Percentiles rank a stretch among this genome's conserved stretches.
Evolutionary conservation across 1,140 invertebrate species (phyloP).

Genomic region (silkworm (Bombyx mori)): DNA sequence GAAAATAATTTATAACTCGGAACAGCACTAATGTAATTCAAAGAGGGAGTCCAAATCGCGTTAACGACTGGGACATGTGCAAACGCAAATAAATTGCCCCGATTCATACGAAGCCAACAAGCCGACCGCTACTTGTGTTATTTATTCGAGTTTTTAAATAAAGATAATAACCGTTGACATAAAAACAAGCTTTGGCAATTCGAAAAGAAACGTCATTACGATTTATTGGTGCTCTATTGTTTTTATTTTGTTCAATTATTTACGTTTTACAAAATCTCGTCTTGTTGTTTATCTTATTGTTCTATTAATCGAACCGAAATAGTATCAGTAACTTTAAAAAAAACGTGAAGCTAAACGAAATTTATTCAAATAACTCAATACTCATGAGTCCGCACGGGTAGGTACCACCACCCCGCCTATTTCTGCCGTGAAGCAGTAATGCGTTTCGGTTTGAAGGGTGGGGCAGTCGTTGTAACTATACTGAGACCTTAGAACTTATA

Average conservation of each 20-base stretch:
- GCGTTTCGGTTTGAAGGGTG: too few species aligned
- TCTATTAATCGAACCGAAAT: too few species aligned
- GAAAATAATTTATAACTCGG: background rate
- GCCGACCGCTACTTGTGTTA: background rate
- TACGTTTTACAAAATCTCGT: too few species aligned
- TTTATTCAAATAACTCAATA: too few species aligned
- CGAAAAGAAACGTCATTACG: slow-evolving; percentile 12
- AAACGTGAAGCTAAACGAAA: too few species aligned
- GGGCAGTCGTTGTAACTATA: too few species aligned
- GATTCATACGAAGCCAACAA: slow-evolving; percentile 22
- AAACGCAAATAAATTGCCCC: slow-evolving; percentile 24
- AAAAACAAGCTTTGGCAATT: slow-evolving; percentile 16
- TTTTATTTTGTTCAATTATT: background rate
- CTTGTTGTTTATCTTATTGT: too few species aligned
- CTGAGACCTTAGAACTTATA: too few species aligned
- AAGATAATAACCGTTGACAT: slow-evolving; percentile 34
- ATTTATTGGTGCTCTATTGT: slow-evolving; percentile 6
- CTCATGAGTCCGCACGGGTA: too few species aligned
- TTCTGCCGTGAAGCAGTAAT: too few species aligned
- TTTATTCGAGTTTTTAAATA: slow-evolving; percentile 26
- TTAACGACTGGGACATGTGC: slow-evolving; percentile 22
- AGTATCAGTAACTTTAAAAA: too few species aligned
- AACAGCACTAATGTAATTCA: background rate
- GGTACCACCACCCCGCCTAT: too few species aligned
- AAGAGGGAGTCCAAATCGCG: slow-evolving; percentile 8